Base-by-base conservation (phyloP, 53 echinoderm and acorn worm genomes). In the Luidia sarsii region DNA sequence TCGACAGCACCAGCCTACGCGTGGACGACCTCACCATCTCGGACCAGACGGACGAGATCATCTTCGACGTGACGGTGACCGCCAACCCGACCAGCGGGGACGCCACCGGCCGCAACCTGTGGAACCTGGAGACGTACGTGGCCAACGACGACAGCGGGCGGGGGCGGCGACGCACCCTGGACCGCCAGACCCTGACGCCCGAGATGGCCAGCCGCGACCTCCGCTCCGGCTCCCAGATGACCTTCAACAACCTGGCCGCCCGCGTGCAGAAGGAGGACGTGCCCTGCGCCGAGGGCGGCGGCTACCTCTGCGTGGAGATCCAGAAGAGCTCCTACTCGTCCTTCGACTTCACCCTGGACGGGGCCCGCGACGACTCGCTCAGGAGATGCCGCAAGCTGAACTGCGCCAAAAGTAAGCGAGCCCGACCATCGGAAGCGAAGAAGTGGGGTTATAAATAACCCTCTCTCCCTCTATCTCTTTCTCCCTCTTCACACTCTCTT, bases 121-220 rank as follows among this genome's bases (percentile, higher is more conserved):
- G 94, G 94, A 82, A 86, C n/a, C 50, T 94, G 50, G 85, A 85
- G 34, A 83, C 91, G 4, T 94, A 88, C 84, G 43, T 86, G 38
- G 43, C 91, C 39, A 70, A 70, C 64, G 50, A 55, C 70, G 32
- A 49, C 16, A 68, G 82, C 6, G 94, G 94, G 2, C 20, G 11
- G 32, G 94, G 94, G 9, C 83, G 86, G 8, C 81, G 88, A n/a
- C 49, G 72, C 22, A 71, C 80, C 70, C 86, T 94, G 4, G 85
- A 89, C 36, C 38, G 57, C 8, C 94, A 94, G 69, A 74, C 83
- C 39, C 81, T 94, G 36, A 86, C 83, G 11, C 79, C 80, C 4
- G 59, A 79, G 19, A 91, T 91, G 31, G 83, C 86, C 35, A 91
- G 91, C 59, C 68, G 56, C 8, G 79, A 88, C 61, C 67, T 94